These are phyloP conservation scores for Mobula hypostoma DNA, from an alignment of 2,113 vertebrate genomes.

Conservation along the genomic window DNA sequence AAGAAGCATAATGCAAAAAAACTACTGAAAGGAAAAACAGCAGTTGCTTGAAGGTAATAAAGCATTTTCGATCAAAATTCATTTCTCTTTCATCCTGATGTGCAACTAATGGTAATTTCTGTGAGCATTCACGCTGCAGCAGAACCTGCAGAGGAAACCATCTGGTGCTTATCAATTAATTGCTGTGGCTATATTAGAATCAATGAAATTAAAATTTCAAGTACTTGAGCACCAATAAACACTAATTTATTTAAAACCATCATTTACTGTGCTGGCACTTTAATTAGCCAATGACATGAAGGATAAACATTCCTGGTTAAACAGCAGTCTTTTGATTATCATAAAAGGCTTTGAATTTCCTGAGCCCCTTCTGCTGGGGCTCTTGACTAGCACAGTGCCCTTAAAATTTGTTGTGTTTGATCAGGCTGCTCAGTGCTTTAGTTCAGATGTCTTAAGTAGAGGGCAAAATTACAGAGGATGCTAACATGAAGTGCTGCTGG, in stretches of 20 bases:
- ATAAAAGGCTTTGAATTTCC: neutral
- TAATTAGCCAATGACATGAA: neutral
- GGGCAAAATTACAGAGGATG: neutral
- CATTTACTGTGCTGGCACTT: neutral
- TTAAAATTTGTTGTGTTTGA: neutral
- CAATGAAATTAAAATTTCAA: conserved; percentile 9
- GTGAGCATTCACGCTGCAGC: neutral
- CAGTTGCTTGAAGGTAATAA: neutral
- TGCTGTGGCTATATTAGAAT: neutral
- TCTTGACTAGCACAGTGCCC: neutral
- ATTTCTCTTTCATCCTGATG: neutral
- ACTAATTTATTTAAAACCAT: conserved; percentile 20
- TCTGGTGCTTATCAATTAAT: conserved; percentile 12
- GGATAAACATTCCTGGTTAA: neutral
- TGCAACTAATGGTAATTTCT: neutral
- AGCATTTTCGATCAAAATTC: conserved; percentile 30
- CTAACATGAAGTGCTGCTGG: too few species aligned
- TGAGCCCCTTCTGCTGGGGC: neutral
- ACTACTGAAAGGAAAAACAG: neutral
- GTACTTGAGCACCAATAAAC: neutral
- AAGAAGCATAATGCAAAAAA: neutral
- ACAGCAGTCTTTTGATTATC: neutral
- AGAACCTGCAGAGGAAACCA: neutral
- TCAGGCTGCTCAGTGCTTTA: neutral
- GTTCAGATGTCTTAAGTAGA: neutral